Percentiles rank a stretch among this genome's conserved stretches.
phyloP scores from a whole-genome alignment of 2,113 vertebrate genomes.

The Tragelaphus scriptus region DNA sequence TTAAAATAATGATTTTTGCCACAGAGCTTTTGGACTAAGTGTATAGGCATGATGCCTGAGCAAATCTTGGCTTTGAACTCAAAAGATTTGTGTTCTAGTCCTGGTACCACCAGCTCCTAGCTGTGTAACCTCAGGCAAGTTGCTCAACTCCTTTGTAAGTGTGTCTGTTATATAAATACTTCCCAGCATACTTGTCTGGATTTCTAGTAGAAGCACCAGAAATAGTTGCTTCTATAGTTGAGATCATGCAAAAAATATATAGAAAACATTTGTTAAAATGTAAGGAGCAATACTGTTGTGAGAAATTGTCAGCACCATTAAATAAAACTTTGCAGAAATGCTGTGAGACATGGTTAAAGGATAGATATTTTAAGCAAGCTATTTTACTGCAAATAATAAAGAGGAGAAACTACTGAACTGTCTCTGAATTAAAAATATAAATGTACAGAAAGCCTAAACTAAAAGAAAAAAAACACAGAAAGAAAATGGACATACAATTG shows the following conservation, averaged over 20 bases:
- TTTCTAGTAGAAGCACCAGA: background rate
- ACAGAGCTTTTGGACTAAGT: background rate
- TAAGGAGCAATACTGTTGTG: background rate
- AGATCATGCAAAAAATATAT: background rate
- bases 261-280: background rate
- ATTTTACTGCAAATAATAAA: background rate
- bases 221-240: background rate
- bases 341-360: background rate
- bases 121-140: background rate
- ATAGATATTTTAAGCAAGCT: background rate
- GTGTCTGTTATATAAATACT: background rate
- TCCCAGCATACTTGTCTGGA: background rate
- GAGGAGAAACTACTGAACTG: background rate
- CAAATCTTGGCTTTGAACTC: background rate
- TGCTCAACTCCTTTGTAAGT: background rate
- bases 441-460: background rate
- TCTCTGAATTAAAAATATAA: slow-evolving; percentile 4
- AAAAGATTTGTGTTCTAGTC: background rate
- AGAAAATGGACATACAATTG: background rate
- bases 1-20: background rate
- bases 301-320: background rate
- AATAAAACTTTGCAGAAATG: background rate
- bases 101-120: background rate
- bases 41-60: background rate
- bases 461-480: background rate